phyloP scores from a whole-genome alignment of 2,888 invertebrate genomes.

The Sturmia bella region DNA sequence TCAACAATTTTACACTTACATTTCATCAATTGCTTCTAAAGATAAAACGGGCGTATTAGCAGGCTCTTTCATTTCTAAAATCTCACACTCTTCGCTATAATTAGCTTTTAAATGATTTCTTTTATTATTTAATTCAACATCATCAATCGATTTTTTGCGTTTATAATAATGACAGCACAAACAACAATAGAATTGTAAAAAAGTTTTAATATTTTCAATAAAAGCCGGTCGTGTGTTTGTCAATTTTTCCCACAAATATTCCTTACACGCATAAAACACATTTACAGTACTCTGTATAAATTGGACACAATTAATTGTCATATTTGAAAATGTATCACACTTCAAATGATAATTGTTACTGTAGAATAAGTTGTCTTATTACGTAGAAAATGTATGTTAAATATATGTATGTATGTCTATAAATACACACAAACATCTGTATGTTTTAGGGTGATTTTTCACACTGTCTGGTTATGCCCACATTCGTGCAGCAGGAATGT shows the following conservation, averaged over 20 bases:
- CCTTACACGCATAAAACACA: constrained; percentile 68
- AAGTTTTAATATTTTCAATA: constrained; percentile 71
- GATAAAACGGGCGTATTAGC: constrained; percentile 68
- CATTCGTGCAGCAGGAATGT: background rate
- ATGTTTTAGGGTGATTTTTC: constrained; percentile 12
- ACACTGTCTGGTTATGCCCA: constrained; percentile 12
- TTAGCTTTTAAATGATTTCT: constrained; percentile 66
- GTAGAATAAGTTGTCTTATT: background rate
- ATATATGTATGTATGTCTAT: background rate
- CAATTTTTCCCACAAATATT: constrained; percentile 74
- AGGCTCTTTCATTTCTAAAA: constrained; percentile 23
- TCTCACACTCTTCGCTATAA: constrained; percentile 13
- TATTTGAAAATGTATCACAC: constrained; percentile 35
- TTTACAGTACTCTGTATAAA: constrained; percentile 63
- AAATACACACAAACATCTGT: no score
- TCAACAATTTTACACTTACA: constrained; percentile 64
- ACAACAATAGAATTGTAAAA: constrained; percentile 74
- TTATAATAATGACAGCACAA: constrained; percentile 75
- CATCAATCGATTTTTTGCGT: constrained; percentile 79
- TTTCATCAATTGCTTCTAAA: constrained; percentile 65
- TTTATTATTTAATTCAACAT: constrained; percentile 62
- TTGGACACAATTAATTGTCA: constrained; percentile 36
- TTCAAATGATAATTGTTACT: background rate
- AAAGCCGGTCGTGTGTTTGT: constrained; percentile 71
- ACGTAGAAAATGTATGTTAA: constrained; percentile 24